These are phyloP conservation scores for Ophion obscuratus DNA, from an alignment of 2,888 invertebrate genomes.

Conservation along the genomic window DNA sequence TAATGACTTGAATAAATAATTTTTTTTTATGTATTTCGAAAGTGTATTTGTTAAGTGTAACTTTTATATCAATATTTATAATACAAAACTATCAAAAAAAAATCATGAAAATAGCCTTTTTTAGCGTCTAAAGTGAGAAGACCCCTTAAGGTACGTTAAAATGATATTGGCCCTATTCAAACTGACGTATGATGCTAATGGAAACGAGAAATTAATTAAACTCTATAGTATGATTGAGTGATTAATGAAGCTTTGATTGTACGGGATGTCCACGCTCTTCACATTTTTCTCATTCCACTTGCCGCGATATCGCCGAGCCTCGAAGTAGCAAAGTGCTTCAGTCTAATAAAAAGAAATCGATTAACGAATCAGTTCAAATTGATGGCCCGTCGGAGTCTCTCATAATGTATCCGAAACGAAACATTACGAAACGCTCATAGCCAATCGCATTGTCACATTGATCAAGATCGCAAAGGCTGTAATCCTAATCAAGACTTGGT, in stretches of 20 bases:
- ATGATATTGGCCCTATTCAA: slow-evolving; percentile 8
- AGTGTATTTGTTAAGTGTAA: no score
- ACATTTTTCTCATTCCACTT: neutral
- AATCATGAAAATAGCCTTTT: no score
- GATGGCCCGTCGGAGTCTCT: neutral
- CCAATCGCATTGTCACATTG: neutral
- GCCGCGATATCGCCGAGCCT: neutral
- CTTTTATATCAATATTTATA: no score
- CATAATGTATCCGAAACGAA: neutral
- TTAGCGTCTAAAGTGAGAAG: no score
- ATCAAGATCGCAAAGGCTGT: neutral
- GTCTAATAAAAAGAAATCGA: neutral
- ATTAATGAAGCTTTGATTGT: slow-evolving; percentile 15
- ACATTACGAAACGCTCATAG: neutral
- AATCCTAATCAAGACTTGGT: neutral
- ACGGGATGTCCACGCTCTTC: neutral
- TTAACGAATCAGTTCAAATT: neutral
- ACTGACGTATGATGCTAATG: slow-evolving; percentile 20
- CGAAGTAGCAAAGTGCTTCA: neutral
- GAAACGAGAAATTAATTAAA: slow-evolving; percentile 44
- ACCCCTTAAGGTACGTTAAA: neutral
- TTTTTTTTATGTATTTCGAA: no score
- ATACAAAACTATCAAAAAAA: no score
- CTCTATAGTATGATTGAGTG: slow-evolving; percentile 21
- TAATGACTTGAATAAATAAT: no score